Base-by-base conservation (phyloP, 2,113 vertebrate species). In the Gobius niger region DNA sequence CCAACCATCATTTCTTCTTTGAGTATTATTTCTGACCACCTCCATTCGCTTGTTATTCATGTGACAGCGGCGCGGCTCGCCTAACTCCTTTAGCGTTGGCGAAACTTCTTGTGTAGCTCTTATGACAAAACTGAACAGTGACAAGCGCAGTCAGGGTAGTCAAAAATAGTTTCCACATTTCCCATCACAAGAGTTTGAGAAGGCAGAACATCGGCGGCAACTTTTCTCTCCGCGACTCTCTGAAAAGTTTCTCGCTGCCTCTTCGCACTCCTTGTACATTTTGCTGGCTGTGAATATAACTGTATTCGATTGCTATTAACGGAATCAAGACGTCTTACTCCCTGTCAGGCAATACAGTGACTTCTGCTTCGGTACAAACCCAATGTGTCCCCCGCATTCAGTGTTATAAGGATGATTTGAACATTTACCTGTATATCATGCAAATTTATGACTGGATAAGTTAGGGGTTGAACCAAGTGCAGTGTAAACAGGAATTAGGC, bases 271-370 rank as follows among this genome's bases (percentile, higher is more conserved):
- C 47, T 50, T 53, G 63, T 62, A 53, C 83, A 51, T 15, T 73
- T 73, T 47, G 47, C 61, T 47, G 73, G 67, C 44, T 69, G 74
- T 61, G 74, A 74, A 76, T 64, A 81, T 75, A 78, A 6, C 56
- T 47, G 68, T 73, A 75, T 75, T 40, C 61, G 76, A 18, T 70
- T 67, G 78, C 62, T 82, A 73, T 82, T 79, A 75, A 67, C 77
- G 71, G 65, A 63, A 57, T 71, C 69, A 75, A 68, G 70, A 67
- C 44, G 3, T 73, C 70, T 72, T 16, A 56, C 63, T 72, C 77
- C 70, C 76, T 78, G 70, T 76, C 65, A 67, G 68, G 75, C 75
- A 46, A 50, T 68, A 63, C 72, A 73, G 72, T 83, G 73, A 81
- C 14, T 18, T 18, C 59, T 16, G 12, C 8, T 63, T 72, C 70